phyloP scores from a whole-genome alignment of 2,113 vertebrate species.

The Peromyscus maniculatus region DNA sequence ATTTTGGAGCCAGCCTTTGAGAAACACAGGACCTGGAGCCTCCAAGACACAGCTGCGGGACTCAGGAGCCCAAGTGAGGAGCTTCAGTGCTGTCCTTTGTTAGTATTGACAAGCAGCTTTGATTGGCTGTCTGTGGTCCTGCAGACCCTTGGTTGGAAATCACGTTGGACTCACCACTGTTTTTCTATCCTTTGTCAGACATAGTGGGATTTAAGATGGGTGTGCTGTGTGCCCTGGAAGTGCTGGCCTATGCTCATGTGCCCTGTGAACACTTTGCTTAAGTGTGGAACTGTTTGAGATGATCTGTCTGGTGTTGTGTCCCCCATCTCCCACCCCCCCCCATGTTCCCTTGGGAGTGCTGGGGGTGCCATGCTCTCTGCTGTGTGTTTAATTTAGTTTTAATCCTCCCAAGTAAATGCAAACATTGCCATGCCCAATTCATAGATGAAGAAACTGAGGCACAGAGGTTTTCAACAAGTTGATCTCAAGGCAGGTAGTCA shows the following conservation, averaged over 20 bases:
- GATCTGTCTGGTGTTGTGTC: neutral
- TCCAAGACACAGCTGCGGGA: neutral
- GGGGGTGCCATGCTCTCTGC: neutral
- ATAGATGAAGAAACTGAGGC: conserved; percentile 56
- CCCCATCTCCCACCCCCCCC: no score
- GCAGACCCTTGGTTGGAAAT: conserved; percentile 34
- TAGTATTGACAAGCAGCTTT: conserved; percentile 29
- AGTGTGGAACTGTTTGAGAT: conserved; percentile 43
- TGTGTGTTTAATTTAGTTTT: neutral
- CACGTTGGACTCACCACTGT: neutral
- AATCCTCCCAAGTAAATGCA: neutral
- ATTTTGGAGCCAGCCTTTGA: neutral
- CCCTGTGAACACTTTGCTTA: neutral
- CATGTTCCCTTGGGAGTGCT: neutral
- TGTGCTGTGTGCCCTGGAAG: neutral
- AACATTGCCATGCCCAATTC: neutral
- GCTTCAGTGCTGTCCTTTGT: conserved; percentile 17
- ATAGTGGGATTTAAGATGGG: neutral
- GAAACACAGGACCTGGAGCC: neutral
- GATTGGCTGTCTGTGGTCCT: neutral
- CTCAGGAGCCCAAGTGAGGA: conserved; percentile 9
- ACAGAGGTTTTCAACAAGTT: neutral
- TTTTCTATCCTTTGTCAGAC: conserved; percentile 44
- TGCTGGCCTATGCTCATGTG: neutral
- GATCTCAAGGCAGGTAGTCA: neutral